Percentiles rank a stretch among this genome's conserved stretches.
phyloP scores from a whole-genome alignment of 2,888 invertebrate genomes.

The Cryptosula pallasiana region DNA sequence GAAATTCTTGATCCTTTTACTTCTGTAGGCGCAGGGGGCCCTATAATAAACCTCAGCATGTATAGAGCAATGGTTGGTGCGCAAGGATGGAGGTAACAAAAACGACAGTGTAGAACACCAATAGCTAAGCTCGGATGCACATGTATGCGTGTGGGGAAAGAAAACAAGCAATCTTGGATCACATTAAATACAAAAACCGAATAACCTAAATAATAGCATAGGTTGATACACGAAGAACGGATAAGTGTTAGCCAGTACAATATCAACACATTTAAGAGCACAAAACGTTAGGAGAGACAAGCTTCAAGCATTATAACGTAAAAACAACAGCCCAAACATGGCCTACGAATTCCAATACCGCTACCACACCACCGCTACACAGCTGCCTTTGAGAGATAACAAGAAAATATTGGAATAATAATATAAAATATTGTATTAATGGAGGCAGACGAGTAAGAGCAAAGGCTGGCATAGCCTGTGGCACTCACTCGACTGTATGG shows the following conservation, averaged over 20 bases:
- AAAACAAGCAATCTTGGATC: slow-evolving; percentile 20
- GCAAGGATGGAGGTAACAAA: no score
- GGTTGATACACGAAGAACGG: background rate
- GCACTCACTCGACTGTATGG: background rate
- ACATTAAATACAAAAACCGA: background rate
- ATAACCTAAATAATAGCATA: background rate
- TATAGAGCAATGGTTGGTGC: no score
- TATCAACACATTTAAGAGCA: background rate
- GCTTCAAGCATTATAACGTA: background rate
- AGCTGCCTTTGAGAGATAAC: no score
- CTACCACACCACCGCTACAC: no score
- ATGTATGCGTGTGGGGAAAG: background rate
- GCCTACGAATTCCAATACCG: no score
- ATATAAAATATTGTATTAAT: no score
- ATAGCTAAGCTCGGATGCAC: no score
- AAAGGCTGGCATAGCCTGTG: background rate
- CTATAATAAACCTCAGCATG: no score
- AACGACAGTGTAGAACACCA: no score
- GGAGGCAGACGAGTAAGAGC: background rate
- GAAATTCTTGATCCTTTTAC: slow-evolving; percentile 91
- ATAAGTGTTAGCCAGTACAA: background rate
- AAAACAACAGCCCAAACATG: background rate
- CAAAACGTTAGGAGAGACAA: background rate
- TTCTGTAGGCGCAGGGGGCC: slow-evolving; percentile 86
- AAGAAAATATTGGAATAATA: no score